phyloP scores from a whole-genome alignment of 1,140 invertebrate genomes.

The Belonocnema kinseyi region DNA sequence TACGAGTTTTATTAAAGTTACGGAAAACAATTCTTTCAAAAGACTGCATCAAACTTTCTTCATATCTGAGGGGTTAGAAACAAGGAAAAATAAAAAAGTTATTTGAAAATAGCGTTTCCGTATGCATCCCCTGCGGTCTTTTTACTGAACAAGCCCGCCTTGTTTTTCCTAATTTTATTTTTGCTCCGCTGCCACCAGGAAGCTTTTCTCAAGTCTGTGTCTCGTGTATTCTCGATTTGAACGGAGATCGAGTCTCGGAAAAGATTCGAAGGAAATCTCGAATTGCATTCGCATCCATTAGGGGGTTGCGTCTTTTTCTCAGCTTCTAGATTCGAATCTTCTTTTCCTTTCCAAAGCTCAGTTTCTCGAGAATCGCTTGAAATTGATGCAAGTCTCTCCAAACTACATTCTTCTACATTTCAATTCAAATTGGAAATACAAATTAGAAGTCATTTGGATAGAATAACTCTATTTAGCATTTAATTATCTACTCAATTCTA shows the following conservation, averaged over 20 bases:
- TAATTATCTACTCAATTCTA: too few relatives aligned
- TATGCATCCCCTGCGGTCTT: slow-evolving; percentile 3
- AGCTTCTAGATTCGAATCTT: slow-evolving; percentile 5
- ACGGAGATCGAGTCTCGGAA: not conserved
- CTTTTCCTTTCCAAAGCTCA: not conserved
- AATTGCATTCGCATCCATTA: slow-evolving; percentile 10
- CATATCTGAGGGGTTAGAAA: slow-evolving; percentile 5
- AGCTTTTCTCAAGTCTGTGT: not conserved
- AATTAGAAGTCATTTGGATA: not conserved
- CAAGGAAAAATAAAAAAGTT: slow-evolving; percentile 1
- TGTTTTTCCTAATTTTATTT: slow-evolving; percentile 14
- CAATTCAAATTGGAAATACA: not conserved
- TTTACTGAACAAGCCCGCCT: not conserved
- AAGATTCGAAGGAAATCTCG: not conserved
- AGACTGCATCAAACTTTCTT: slow-evolving; percentile 1
- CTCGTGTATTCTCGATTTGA: not conserved
- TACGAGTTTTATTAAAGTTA: not conserved
- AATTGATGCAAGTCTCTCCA: not conserved
- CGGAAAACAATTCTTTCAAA: too few relatives aligned
- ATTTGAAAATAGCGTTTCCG: not conserved
- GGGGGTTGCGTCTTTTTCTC: not conserved
- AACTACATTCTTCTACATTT: not conserved
- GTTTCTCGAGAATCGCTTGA: not conserved
- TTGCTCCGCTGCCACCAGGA: not conserved
- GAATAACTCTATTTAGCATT: too few relatives aligned